Conservation (phyloP, 1,140 invertebrate species). For the Aphaenogaster rudis region DNA sequence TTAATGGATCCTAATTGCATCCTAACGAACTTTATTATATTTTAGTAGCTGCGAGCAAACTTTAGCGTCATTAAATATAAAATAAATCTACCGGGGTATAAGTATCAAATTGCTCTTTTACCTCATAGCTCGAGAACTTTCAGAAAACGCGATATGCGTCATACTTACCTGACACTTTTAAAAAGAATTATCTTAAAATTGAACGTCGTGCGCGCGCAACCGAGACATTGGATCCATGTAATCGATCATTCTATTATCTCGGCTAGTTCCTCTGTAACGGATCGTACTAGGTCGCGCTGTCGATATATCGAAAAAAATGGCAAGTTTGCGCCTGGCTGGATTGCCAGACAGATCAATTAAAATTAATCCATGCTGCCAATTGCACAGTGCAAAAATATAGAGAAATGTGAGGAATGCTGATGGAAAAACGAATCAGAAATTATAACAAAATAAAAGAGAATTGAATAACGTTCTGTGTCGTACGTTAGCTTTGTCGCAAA, state of each 20-base stretch:
- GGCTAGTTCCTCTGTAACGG: constrained; percentile 2
- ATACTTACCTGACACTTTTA: constrained; percentile 29
- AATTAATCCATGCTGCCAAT: constrained; percentile 54
- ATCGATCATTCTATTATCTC: constrained; percentile 60
- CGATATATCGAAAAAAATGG: constrained; percentile 60
- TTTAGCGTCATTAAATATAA: constrained; percentile 29
- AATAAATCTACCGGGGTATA: constrained; percentile 6
- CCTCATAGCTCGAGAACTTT: background rate
- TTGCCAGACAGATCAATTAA: constrained; percentile 50
- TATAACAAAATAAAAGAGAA: constrained; percentile 19
- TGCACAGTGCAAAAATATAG: constrained; percentile 18
- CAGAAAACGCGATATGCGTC: background rate
- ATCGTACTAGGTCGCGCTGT: constrained; percentile 8
- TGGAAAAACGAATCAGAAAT: constrained; percentile 25
- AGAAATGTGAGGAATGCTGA: constrained; percentile 15
- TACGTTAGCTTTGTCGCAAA: background rate
- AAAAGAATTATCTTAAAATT: constrained; percentile 44
- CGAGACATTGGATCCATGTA: constrained; percentile 27
- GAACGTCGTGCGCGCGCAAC: constrained; percentile 15
- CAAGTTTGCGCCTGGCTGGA: constrained; percentile 40
- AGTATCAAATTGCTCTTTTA: constrained; percentile 18
- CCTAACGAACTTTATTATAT: constrained; percentile 21
- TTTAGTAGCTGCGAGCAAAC: constrained; percentile 32
- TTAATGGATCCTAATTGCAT: constrained; percentile 40
- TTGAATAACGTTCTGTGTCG: background rate